Percentiles rank a stretch among this genome's conserved stretches.
phyloP scores from a whole-genome alignment of 2,113 vertebrate genomes.

The Zosterops japonicus region DNA sequence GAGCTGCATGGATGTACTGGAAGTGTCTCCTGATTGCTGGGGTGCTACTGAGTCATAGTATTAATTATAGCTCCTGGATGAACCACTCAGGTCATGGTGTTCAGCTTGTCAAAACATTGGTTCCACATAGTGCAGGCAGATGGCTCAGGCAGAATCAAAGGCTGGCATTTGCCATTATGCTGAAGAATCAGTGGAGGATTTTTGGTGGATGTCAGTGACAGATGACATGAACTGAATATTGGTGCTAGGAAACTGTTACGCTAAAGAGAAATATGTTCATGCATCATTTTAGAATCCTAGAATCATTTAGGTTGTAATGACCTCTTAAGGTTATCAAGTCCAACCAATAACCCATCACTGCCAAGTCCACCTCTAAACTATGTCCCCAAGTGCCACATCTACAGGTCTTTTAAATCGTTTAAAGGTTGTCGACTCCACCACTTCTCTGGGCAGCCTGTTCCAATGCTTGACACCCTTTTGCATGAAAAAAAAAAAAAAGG shows the following conservation, averaged over 20 bases:
- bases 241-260: background rate
- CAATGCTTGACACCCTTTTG: background rate
- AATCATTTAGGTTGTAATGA: background rate
- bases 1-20: background rate
- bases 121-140: background rate
- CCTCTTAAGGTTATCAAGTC: background rate
- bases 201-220: background rate
- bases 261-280: background rate
- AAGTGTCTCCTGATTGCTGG: slow-evolving; percentile 1
- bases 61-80: slow-evolving; percentile 51
- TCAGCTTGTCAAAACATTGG: background rate
- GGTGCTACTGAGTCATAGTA: slow-evolving; percentile 29
- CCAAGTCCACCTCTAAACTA: background rate
- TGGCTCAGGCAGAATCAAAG: background rate
- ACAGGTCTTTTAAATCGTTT: background rate
- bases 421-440: background rate
- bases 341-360: background rate
- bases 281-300: background rate
- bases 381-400: background rate
- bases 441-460: background rate
- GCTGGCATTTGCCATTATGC: background rate
- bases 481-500: background rate
- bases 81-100: background rate
- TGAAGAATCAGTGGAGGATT: background rate
- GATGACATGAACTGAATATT: background rate